A percentile compares a stretch with the other conserved stretches of the same genome.
These are phyloP conservation scores for Hippocampus mohnikei DNA, from an alignment of 2,113 vertebrate genomes.

Conservation along the genomic window DNA sequence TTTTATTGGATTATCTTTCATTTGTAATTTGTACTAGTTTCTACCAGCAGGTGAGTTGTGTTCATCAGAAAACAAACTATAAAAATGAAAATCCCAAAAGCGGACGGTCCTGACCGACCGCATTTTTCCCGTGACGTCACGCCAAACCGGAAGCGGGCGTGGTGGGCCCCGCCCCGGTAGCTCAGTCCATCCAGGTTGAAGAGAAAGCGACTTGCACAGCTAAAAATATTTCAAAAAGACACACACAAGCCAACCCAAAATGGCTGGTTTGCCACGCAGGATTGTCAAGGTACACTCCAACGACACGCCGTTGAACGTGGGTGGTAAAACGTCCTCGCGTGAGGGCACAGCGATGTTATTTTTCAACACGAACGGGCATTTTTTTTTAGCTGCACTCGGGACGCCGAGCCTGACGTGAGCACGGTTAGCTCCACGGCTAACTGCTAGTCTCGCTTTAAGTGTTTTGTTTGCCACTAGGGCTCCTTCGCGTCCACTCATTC, in stretches of 20 bases:
- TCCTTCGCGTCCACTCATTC: slow-evolving; percentile 9
- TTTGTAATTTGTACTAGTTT: background rate
- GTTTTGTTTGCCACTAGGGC: slow-evolving; percentile 57
- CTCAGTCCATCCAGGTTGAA: slow-evolving; percentile 66
- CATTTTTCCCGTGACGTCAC: slow-evolving; percentile 31
- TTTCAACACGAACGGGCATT: background rate
- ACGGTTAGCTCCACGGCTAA: slow-evolving; percentile 41
- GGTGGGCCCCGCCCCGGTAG: slow-evolving; percentile 51
- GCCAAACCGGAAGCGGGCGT: slow-evolving; percentile 53
- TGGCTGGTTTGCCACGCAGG: slow-evolving; percentile 92
- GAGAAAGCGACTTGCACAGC: slow-evolving; percentile 75
- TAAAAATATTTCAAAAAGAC: slow-evolving; percentile 59
- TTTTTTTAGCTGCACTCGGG: background rate
- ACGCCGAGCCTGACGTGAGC: slow-evolving; percentile 42
- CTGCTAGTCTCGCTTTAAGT: slow-evolving; percentile 24
- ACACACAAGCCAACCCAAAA: slow-evolving; percentile 80
- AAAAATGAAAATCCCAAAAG: background rate
- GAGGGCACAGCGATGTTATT: background rate
- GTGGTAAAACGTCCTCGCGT: background rate
- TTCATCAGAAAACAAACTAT: background rate
- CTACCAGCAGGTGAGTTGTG: background rate
- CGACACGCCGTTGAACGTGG: background rate
- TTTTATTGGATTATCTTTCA: background rate
- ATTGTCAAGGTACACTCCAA: slow-evolving; percentile 84
- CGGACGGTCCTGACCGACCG: background rate